Base-by-base conservation (phyloP, 2,113 vertebrate species). In the Phycodurus eques region DNA sequence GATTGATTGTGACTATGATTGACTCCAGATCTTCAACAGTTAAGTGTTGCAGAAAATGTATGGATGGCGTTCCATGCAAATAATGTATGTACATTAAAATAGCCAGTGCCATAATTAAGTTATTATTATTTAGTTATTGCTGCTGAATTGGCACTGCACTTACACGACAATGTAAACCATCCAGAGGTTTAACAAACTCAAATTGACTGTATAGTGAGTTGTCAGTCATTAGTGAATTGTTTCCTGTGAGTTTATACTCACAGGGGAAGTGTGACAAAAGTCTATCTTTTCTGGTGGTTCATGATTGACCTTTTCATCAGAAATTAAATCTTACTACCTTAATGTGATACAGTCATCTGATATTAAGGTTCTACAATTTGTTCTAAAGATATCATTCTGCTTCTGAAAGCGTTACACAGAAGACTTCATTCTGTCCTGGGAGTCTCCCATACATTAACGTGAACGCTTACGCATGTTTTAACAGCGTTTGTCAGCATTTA, bases 341-440 rank as follows among this genome's bases (percentile, higher is more conserved):
- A n/a, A n/a, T n/a, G n/a, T n/a, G n/a, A n/a, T n/a, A n/a, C n/a
- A n/a, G n/a, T 14, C 35, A 35, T 42, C 8, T 42, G 17, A 20
- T 46, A 27, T 60, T 60, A 31, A 31, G 43, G n/a, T 12, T 27
- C 11, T 11, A 22, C 17, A 43, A 54, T 14, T 33, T 60, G 8
- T 56, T 66, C 56, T 62, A 59, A 27, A 65, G 39, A 64, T 39
- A n/a, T 65, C 20, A n/a, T 73, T 19, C 56, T 68, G 12, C 31
- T 74, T 1, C 31, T 2, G 22, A 20, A 2, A n/a, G 2, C n/a
- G 64, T 31, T 71, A 60, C 17, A 67, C 35, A 63, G 63, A 61
- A 74, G 43, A 60, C 12, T 64, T 65, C 19, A 27, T 72, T 71
- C 46, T 77, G 79, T 75, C 54, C 74, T 72, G 12, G 15, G 33